Evolutionary conservation across 2,113 vertebrate genomes (phyloP).

Genomic region (Neotragus pygmaeus): DNA sequence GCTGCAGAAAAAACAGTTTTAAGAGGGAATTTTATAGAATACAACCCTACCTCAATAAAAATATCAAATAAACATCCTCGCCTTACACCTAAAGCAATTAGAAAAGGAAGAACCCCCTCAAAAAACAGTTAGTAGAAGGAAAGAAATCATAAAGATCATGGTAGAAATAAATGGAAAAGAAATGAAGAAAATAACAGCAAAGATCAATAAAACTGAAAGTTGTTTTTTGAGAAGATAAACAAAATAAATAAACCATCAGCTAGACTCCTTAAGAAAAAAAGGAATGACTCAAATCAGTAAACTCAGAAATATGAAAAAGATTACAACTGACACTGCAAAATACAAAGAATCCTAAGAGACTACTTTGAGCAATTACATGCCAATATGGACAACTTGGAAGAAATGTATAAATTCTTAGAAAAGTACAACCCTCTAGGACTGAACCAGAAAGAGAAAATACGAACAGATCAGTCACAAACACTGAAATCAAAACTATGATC

Average conservation of each 20-base stretch:
- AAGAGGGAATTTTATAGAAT: background rate
- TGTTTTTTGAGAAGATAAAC: background rate
- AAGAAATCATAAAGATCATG: background rate
- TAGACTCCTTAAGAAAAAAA: background rate
- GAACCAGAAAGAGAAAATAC: background rate
- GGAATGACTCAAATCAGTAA: background rate
- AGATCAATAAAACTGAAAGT: background rate
- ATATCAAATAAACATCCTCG: background rate
- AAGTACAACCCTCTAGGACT: background rate
- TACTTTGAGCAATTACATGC: background rate
- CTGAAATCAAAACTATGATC: background rate
- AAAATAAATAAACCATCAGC: background rate
- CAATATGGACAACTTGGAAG: background rate
- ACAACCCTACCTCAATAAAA: background rate
- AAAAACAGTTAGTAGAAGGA: background rate
- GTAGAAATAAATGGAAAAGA: background rate
- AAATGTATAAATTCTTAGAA: background rate
- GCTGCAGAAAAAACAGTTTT: background rate
- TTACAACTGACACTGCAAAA: background rate
- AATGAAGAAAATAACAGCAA: background rate
- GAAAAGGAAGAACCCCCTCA: background rate
- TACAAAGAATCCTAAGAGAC: background rate
- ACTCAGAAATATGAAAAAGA: background rate
- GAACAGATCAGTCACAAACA: background rate
- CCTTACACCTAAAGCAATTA: background rate